Evolutionary conservation across 2,888 invertebrate genomes (phyloP).

Genomic region (Sinohyriopsis cumingii): DNA sequence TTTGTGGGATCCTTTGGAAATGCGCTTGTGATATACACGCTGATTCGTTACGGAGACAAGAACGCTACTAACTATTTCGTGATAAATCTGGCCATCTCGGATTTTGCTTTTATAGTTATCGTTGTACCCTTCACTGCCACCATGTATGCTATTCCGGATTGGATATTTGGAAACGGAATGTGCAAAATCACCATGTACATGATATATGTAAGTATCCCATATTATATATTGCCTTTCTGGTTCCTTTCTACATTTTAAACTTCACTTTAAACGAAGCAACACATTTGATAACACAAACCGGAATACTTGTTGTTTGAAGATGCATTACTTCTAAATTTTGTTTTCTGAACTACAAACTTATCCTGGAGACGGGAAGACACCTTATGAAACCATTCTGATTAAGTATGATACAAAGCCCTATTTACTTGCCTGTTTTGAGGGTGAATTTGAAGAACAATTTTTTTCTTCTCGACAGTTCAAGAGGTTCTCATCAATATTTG

Average conservation of each 20-base stretch:
- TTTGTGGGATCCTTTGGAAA: conserved; percentile 60
- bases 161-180: conserved; percentile 60
- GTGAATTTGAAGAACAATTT: too few species aligned
- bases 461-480: too few species aligned
- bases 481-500: too few species aligned
- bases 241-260: neutral
- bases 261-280: too few species aligned
- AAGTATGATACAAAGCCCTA: too few species aligned
- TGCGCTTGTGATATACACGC: conserved; percentile 61
- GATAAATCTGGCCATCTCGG: conserved; percentile 64
- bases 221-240: neutral
- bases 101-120: conserved; percentile 62
- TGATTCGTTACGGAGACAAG: conserved; percentile 58
- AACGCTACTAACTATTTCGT: conserved; percentile 65
- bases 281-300: too few species aligned
- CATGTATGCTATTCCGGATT: conserved; percentile 50
- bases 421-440: too few species aligned
- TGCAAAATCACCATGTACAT: conserved; percentile 64
- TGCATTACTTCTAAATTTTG: too few species aligned
- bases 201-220: conserved; percentile 60
- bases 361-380: too few species aligned
- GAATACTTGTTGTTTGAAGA: too few species aligned
- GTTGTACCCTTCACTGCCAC: conserved; percentile 62
- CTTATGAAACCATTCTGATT: too few species aligned
- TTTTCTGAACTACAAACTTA: too few species aligned